Evolutionary conservation across 2,888 invertebrate genomes (phyloP).

Genomic region (Eupithecia pulchellata): DNA sequence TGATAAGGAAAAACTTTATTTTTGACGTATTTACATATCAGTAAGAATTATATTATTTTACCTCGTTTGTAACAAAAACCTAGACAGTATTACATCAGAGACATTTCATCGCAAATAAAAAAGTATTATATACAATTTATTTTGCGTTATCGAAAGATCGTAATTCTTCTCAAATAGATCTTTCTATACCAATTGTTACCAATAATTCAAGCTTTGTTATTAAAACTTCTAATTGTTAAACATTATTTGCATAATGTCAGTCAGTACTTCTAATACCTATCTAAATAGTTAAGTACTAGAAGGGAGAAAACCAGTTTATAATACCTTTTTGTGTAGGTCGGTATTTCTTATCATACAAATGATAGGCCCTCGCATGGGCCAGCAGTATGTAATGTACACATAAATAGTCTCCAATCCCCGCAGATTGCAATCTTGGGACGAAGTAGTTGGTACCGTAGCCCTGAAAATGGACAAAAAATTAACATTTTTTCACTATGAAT

Average conservation of each 20-base stretch:
- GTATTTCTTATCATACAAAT: constrained; percentile 86
- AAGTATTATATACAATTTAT: neutral
- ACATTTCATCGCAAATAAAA: neutral
- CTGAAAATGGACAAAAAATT: constrained; percentile 47
- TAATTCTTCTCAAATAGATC: neutral
- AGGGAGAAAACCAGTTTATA: constrained; percentile 7
- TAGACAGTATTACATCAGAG: neutral
- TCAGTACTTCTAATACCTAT: neutral
- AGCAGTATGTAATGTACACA: constrained; percentile 87
- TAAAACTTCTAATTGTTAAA: too few species aligned
- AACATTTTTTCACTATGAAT: neutral
- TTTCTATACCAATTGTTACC: too few species aligned
- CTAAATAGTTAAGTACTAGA: constrained; percentile 5
- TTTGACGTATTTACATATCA: neutral
- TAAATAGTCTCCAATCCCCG: constrained; percentile 85
- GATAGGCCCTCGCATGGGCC: constrained; percentile 88
- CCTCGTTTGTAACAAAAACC: neutral
- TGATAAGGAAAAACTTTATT: constrained; percentile 19
- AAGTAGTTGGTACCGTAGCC: constrained; percentile 83
- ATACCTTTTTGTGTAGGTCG: constrained; percentile 80
- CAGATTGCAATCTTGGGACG: constrained; percentile 78
- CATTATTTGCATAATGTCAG: neutral
- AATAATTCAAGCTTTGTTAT: too few species aligned
- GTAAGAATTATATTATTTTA: neutral
- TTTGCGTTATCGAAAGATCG: neutral